Conservation (phyloP, 2,888 invertebrate genomes). For the Caenorhabditis becei region DNA sequence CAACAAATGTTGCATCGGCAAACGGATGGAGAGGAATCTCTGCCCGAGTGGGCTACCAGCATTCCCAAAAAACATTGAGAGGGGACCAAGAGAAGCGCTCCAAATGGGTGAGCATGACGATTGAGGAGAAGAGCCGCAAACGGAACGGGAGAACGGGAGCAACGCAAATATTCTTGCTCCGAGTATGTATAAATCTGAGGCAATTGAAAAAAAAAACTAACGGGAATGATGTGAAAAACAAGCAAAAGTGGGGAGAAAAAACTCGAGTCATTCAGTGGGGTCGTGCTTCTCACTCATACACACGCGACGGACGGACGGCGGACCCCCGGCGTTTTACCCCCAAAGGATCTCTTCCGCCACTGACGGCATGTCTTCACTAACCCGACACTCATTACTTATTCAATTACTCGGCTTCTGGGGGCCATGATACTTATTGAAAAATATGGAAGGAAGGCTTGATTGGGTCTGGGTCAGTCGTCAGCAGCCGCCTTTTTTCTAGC, state of each 20-base stretch:
- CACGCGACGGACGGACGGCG: conserved; percentile 48
- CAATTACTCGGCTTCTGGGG: conserved; percentile 53
- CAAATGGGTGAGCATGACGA: conserved; percentile 9
- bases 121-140: conserved; percentile 18
- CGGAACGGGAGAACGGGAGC: conserved; percentile 27
- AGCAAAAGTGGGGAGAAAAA: conserved; percentile 43
- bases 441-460: conserved; percentile 35
- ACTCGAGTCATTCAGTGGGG: conserved; percentile 60
- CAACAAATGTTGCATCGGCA: conserved; percentile 59
- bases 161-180: conserved; percentile 23
- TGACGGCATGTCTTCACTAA: conserved; percentile 34
- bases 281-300: conserved; percentile 53
- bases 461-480: neutral
- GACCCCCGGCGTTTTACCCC: conserved; percentile 38
- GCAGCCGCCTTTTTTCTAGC: neutral
- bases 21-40: conserved; percentile 55
- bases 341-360: conserved; percentile 51
- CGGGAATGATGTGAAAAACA: conserved; percentile 59
- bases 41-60: conserved; percentile 39
- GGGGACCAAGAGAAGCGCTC: conserved; percentile 36
- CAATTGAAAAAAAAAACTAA: conserved; percentile 52
- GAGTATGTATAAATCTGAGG: conserved; percentile 59
- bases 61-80: conserved; percentile 41
- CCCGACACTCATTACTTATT: conserved; percentile 64
- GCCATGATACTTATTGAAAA: conserved; percentile 60